Base-by-base conservation (phyloP, 2,888 invertebrate genomes). In the Hirtodrosophila trivittata region DNA sequence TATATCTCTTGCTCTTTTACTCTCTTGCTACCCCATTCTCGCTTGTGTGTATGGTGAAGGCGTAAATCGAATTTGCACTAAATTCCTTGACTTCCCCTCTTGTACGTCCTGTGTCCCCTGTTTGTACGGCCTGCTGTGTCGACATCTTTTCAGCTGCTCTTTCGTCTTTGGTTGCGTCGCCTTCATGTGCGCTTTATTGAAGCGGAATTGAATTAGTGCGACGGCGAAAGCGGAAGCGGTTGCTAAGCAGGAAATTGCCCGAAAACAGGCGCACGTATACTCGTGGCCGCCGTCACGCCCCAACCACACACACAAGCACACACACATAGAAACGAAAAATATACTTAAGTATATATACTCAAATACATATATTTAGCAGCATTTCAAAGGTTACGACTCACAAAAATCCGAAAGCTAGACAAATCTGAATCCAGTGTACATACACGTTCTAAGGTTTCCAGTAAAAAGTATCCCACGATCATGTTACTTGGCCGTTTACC, bases 181-280 rank as follows among this genome's bases (percentile, higher is more conserved):
- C 77, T 69, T 76, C 69, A 66, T 76, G 73, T 76, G 75, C 84
- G 81, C 78, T 85, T 85, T 87, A 87, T 77, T 82, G 83, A 75
- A 70, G 72, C 73, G 66, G 85, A 82, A 82, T 82, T 87, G 86
- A 87, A 87, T 87, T 82, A 82, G 86, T 78, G 75, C 62, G 75
- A 69, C 76, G 67, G 75, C 66, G 56, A 76, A 86, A 83, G 56
- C 87, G 85, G 87, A 86, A 86, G 85, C 87, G 88, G 85, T 88
- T 86, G 86, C 88, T 85, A 77, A 86, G 88, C 85, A 87, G 85
- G 85, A 87, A 85, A 87, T 87, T 85, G 88, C 87, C 76, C 85
- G 88, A 85, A 85, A 85, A 85, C 87, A 85, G 87, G 87, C 87
- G 82, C 87, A 82, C 75, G 73, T 82, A 77, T 85, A 72, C 55